Evolutionary conservation across 2,797 vertebrate genomes (phyloP), one percentile per base, ranked within the genome.

Genomic region (Coregonus sp.): DNA sequence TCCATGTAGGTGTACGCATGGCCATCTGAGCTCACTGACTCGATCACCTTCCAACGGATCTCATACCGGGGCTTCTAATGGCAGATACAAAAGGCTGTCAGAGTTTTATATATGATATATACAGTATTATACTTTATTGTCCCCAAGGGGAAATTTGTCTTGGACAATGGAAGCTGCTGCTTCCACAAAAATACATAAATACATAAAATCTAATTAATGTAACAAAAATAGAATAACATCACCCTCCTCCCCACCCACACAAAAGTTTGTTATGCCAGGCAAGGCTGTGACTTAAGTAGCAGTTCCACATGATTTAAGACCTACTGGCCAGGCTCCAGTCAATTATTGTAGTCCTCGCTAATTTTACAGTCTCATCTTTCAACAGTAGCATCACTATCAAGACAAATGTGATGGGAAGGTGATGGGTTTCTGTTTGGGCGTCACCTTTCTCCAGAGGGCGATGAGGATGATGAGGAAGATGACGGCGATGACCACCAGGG

Each of bases 21-120:
- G 4, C 96, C 96, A 0, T 98, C 97, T 0, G 95, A 93, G 88
- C 96, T 96, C 84, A 96, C 90, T 0, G 96, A 97, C 78, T 97
- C 96, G 0, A 98, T 96, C 82, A 98, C 93, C 86, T 96, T 97
- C 96, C 96, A 97, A 0, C 94, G 93, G 75, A 95, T 94, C 87
- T 97, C 94, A 12, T 97, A 97, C 31, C 92, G 94, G 70, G 96
- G 96, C 80, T 97, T 98, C 96, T 98, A 68, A 29, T 18, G 20
- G 47, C 16, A 33, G 29, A 56, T 69, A 75, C 33, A 15, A 47
- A 18, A 56, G 59, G 25, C 20, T 25, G 59, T 63, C 4, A 15
- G 20, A 56, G 4, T 50, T 31, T 11, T 66, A 20, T 29, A 61
- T 63, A 15, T 35, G 4, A 63, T 54, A n/a, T 33, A 12, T n/a